Evolutionary conservation across 1,140 invertebrate species (phyloP).

Genomic region (Fopius arisanus): DNA sequence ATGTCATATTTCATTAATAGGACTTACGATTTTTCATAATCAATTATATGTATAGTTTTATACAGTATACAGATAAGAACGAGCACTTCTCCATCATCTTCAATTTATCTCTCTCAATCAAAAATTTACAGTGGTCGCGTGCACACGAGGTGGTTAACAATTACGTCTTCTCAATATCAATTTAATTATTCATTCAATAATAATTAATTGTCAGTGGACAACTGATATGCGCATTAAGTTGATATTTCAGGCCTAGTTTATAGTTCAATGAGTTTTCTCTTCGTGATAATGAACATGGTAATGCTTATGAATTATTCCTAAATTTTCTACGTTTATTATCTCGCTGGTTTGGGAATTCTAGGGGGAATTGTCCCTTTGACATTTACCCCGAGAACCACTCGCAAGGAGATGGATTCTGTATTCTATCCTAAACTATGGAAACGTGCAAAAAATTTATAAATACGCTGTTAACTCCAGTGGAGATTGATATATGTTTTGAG

Average conservation of each 20-base stretch:
- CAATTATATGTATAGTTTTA: conserved; percentile 12
- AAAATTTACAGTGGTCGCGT: conserved; percentile 13
- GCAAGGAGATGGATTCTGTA: background rate
- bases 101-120: background rate
- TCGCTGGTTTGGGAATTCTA: background rate
- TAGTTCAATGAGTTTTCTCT: background rate
- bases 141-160: conserved; percentile 2
- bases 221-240: conserved; percentile 8
- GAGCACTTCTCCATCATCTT: background rate
- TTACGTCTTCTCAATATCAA: background rate
- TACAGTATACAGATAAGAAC: conserved; percentile 6
- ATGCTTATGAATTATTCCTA: background rate
- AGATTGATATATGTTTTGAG: background rate
- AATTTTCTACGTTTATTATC: background rate
- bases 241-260: conserved; percentile 10
- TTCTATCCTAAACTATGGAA: background rate
- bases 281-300: conserved; percentile 5
- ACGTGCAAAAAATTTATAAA: background rate
- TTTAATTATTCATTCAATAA: background rate
- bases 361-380: background rate
- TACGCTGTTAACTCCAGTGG: background rate
- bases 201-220: conserved; percentile 8
- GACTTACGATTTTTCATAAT: background rate
- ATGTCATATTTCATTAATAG: conserved; percentile 7
- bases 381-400: background rate